Evolutionary conservation across 2,797 vertebrate species (phyloP).

Genomic region (Pseudomugil gertrudae): DNA sequence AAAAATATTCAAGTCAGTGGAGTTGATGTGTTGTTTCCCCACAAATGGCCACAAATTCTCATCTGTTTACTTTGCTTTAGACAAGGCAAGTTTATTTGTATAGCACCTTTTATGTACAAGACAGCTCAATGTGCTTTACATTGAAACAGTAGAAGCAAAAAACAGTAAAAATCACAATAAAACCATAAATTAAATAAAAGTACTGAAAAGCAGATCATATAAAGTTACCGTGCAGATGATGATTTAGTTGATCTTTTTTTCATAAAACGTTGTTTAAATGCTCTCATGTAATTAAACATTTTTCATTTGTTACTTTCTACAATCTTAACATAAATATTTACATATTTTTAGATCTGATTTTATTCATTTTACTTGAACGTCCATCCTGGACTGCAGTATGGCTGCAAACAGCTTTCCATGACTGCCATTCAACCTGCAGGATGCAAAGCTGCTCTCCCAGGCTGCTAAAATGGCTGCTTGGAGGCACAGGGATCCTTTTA

Average conservation of each 20-base stretch:
- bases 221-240: too few species aligned
- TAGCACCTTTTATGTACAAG: too few species aligned
- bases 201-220: too few species aligned
- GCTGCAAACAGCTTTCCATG: constrained; percentile 16
- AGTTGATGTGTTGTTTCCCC: constrained; percentile 34
- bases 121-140: too few species aligned
- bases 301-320: constrained; percentile 15
- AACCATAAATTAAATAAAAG: too few species aligned
- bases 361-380: constrained; percentile 5
- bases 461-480: constrained; percentile 68
- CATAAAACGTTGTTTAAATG: constrained; percentile 3
- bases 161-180: too few species aligned
- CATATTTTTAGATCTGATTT: constrained; percentile 5
- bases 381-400: constrained; percentile 4
- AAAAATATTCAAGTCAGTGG: constrained; percentile 25
- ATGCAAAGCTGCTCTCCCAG: constrained; percentile 55
- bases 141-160: too few species aligned
- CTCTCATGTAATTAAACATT: background rate
- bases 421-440: constrained; percentile 46
- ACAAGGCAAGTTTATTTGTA: too few species aligned
- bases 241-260: background rate
- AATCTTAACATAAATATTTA: background rate
- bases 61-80: constrained; percentile 14
- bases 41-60: constrained; percentile 33
- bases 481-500: constrained; percentile 70